phyloP scores from a whole-genome alignment of 2,113 vertebrate genomes.

The Solea senegalensis region DNA sequence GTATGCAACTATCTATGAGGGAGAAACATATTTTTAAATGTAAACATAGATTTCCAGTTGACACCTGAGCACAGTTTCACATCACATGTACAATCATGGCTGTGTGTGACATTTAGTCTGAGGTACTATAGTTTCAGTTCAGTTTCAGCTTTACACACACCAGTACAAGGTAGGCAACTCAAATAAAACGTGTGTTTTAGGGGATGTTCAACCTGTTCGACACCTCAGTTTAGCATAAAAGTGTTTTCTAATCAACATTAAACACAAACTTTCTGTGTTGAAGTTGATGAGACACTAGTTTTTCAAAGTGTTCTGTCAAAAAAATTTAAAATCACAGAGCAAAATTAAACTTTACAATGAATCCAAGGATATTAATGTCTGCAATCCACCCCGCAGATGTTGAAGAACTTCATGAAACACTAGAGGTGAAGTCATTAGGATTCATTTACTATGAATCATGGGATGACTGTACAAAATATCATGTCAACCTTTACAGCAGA shows the following conservation, averaged over 20 bases:
- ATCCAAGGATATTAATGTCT: too few relatives aligned
- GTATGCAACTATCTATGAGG: conserved; percentile 1
- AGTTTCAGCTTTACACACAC: conserved; percentile 26
- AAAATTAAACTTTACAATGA: too few relatives aligned
- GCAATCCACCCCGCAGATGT: too few relatives aligned
- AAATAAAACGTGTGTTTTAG: background rate
- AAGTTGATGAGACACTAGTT: background rate
- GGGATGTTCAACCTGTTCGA: background rate
- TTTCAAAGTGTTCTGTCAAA: too few relatives aligned
- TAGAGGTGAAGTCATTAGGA: background rate
- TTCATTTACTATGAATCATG: background rate
- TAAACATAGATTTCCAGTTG: conserved; percentile 70
- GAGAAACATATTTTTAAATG: conserved; percentile 53
- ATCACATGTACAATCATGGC: conserved; percentile 21
- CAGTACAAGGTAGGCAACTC: background rate
- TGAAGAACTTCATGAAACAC: too few relatives aligned
- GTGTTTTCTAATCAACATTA: conserved; percentile 7
- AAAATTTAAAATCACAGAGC: too few relatives aligned
- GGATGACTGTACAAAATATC: background rate
- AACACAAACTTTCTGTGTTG: background rate
- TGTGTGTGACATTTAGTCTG: conserved; percentile 38
- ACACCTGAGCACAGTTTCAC: conserved; percentile 64
- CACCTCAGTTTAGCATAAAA: background rate
- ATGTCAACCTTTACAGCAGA: background rate
- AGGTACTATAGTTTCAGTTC: conserved; percentile 54